Percentiles rank a stretch among this genome's conserved stretches.
These are phyloP conservation scores for Shinisaurus crocodilurus DNA, from an alignment of 2,113 vertebrate genomes.

Conservation along the genomic window DNA sequence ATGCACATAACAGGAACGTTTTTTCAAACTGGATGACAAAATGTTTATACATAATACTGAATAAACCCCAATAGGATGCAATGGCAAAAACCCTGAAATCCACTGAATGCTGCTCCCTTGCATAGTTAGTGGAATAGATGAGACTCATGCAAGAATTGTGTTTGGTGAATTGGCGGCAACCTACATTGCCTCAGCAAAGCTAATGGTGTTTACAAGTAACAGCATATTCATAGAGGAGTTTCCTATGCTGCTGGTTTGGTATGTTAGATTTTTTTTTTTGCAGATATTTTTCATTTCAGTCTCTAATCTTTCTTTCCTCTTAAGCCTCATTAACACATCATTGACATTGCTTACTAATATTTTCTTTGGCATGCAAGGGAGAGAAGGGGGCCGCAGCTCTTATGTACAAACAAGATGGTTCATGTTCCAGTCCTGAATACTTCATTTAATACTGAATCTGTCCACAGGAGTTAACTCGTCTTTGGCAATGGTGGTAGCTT, in stretches of 20 bases:
- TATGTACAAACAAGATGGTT: neutral
- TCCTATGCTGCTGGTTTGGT: neutral
- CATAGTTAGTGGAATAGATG: neutral
- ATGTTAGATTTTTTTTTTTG: neutral
- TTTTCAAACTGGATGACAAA: neutral
- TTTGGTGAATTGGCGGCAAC: neutral
- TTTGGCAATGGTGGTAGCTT: constrained; percentile 22
- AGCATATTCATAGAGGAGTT: neutral
- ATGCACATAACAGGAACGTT: constrained; percentile 29
- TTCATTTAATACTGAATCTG: constrained; percentile 19
- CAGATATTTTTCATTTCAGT: constrained; percentile 5
- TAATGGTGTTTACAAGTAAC: neutral
- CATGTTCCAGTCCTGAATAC: neutral
- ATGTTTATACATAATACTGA: neutral
- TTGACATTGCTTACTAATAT: neutral
- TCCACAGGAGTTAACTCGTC: constrained; percentile 11
- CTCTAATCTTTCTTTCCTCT: constrained; percentile 24
- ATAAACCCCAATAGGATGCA: neutral
- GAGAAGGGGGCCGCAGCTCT: neutral
- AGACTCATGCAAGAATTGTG: neutral
- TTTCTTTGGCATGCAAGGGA: constrained; percentile 57
- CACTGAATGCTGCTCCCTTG: neutral
- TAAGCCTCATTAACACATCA: neutral
- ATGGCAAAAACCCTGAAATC: neutral
- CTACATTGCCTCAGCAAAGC: neutral